Conservation (phyloP, 1,140 invertebrate species). For the Nasonia vitripennis region DNA sequence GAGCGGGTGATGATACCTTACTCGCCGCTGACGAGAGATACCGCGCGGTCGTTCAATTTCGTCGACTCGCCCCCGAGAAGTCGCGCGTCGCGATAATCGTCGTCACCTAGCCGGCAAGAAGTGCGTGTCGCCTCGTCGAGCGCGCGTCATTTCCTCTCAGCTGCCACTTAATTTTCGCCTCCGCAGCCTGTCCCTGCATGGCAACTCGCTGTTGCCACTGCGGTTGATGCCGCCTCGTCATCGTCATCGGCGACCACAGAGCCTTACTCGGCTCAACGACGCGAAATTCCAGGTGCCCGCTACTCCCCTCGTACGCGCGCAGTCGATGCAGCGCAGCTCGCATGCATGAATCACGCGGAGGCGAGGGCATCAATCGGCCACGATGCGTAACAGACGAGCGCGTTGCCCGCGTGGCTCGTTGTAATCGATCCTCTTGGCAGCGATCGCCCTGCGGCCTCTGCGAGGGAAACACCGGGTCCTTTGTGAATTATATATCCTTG, state of each 20-base stretch:
- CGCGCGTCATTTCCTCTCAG: neutral
- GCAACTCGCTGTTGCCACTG: too few relatives aligned
- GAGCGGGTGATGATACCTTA: neutral
- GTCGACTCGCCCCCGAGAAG: too few relatives aligned
- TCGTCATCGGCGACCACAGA: neutral
- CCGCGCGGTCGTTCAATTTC: too few relatives aligned
- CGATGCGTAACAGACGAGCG: neutral
- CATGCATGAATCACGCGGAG: neutral
- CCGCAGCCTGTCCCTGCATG: neutral
- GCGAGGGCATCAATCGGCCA: neutral
- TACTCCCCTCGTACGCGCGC: neutral
- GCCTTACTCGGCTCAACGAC: neutral
- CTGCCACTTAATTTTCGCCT: too few relatives aligned
- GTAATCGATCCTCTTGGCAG: neutral
- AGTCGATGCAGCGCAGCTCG: neutral
- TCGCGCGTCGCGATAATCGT: neutral
- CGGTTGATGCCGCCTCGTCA: neutral
- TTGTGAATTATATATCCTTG: slow-evolving; percentile 4
- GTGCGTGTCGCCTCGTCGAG: neutral
- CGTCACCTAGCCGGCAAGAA: neutral
- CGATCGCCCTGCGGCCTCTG: neutral
- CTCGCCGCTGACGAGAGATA: too few relatives aligned
- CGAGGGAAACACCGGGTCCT: neutral
- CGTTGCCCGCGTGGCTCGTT: neutral
- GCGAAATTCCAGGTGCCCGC: neutral